Evolutionary conservation across 1,140 invertebrate species (phyloP), one percentile per base, ranked within the genome.

Genomic region (Ips typographus): DNA sequence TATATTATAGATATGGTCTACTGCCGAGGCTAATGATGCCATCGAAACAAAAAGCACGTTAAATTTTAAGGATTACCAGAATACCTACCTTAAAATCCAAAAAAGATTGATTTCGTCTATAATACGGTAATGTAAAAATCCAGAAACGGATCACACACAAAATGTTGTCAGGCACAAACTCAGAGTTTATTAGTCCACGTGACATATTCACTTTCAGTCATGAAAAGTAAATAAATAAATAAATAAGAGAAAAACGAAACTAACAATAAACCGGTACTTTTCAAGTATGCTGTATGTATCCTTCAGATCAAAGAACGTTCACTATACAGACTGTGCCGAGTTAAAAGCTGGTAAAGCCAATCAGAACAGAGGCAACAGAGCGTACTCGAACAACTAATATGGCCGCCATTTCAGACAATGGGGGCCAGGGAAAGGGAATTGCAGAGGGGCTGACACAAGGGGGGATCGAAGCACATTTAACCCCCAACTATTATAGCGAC

Each of bases 341-440:
- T 74, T 77, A 74, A 78, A 77, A 78, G 76, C 75, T 74, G 73
- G 75, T 76, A 77, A 79, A 80, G 79, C 79, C 80, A 80, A 80
- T 81, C 78, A 79, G 78, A 77, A 75, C 74, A 76, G 67, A 78
- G 79, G 78, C 77, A 77, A 72, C 76, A 72, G 75, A 78, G 78
- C 76, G 76, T 72, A 75, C 74, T 78, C 74, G 73, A 72, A 79
- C 62, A 70, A 78, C 79, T 80, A 80, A 79, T 80, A 80, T 80
- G 79, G 79, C 79, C 77, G 79, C 79, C 77, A 77, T 72, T 68
- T 75, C 77, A 77, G 75, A 79, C 77, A 79, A 79, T 78, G 75
- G 78, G 75, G 72, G 71, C 72, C 76, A 75, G 78, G 76, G 77
- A 77, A 78, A 78, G 77, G 78, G 77, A 78, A 78, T 76, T 74